Evolutionary conservation across 2,888 invertebrate species (phyloP).

Genomic region (Eucriotettix oculatus): DNA sequence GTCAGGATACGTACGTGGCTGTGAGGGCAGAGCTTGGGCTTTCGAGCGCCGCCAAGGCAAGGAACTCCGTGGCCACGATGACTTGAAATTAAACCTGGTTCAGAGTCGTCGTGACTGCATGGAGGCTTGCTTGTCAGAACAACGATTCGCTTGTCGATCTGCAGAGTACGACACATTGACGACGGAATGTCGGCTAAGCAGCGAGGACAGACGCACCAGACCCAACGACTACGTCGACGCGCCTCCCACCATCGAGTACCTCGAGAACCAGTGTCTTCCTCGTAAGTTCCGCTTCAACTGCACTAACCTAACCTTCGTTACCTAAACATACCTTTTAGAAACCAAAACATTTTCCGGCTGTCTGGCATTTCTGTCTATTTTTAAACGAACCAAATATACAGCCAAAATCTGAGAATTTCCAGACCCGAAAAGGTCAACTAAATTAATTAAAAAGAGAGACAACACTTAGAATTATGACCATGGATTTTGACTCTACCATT

Average conservation of each 20-base stretch:
- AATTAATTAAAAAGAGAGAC: no score
- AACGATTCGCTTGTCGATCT: constrained; percentile 26
- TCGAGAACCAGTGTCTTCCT: constrained; percentile 35
- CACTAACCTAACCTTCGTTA: not conserved
- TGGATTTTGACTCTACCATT: no score
- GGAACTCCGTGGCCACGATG: constrained; percentile 28
- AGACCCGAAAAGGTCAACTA: no score
- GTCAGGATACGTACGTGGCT: constrained; percentile 16
- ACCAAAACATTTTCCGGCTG: not conserved
- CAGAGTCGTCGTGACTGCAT: constrained; percentile 32
- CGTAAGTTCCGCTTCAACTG: constrained; percentile 19
- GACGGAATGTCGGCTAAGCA: constrained; percentile 28
- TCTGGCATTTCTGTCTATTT: not conserved
- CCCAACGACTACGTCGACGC: constrained; percentile 26
- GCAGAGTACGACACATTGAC: constrained; percentile 31
- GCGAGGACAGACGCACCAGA: constrained; percentile 28
- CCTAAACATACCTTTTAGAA: not conserved
- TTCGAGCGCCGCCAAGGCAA: constrained; percentile 32
- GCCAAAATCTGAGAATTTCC: no score
- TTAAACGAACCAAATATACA: no score
- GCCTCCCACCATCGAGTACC: constrained; percentile 28
- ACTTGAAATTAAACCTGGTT: constrained; percentile 25
- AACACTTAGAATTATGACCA: no score
- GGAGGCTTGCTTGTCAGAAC: constrained; percentile 27
- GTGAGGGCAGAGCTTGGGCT: constrained; percentile 27